phyloP scores from a whole-genome alignment of 2,113 vertebrate genomes.

The Phalacrocorax brasilianus region DNA sequence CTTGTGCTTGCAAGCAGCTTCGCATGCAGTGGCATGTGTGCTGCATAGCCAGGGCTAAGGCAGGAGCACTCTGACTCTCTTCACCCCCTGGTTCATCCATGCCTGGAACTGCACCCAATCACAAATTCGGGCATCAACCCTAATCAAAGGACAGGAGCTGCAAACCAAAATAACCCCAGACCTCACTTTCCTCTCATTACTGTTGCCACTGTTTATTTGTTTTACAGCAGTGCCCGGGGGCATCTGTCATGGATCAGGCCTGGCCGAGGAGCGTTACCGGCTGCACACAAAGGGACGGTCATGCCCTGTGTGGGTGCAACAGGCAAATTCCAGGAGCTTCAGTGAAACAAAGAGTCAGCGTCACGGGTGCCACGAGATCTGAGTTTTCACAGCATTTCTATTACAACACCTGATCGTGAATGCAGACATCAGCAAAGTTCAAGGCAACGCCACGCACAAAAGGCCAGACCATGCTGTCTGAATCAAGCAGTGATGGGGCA shows the following conservation, averaged over 20 bases:
- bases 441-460: fast-evolving
- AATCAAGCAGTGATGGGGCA: not conserved
- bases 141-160: not conserved
- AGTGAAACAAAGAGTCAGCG: not conserved
- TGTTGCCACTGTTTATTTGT: not conserved
- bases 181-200: not conserved
- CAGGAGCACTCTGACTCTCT: not conserved
- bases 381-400: not conserved
- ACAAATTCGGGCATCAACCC: not conserved
- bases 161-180: not conserved
- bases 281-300: not conserved
- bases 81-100: fast-evolving
- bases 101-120: not conserved
- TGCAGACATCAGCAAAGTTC: not conserved
- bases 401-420: not conserved
- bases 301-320: not conserved
- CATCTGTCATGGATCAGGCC: not conserved
- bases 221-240: not conserved
- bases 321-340: not conserved
- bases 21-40: fast-evolving
- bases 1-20: not conserved
- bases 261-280: not conserved
- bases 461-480: not conserved
- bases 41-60: not conserved
- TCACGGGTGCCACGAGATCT: not conserved